Base-by-base conservation (phyloP, 2,797 vertebrate species). In the Danio aesculapii region DNA sequence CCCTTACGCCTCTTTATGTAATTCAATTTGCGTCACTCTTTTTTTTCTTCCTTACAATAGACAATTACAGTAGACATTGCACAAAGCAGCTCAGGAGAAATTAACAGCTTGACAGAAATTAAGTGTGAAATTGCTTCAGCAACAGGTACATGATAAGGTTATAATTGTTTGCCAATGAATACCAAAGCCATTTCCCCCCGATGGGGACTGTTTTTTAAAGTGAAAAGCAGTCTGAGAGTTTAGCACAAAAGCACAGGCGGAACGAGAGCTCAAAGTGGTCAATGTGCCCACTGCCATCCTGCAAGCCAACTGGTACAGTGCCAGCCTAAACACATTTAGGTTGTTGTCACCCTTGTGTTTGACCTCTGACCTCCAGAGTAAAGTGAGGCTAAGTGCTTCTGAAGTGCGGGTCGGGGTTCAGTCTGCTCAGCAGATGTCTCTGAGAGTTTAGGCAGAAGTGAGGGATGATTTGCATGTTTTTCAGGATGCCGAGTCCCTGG, bases 51-150 rank as follows among this genome's bases (percentile, higher is more conserved):
- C 55, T 47, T 59, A 61, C 79, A 75, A 78, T 58, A 84, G 74
- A 83, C 77, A 78, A 83, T 86, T 81, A 86, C 61, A 61, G 67
- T 21, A 77, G 63, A 83, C 77, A 50, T 67, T 55, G 74, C 50
- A 81, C 83, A 82, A 81, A 84, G 70, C 81, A 79, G 75, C 66
- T 73, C 44, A 55, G 67, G 70, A 78, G 55, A 84, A 83, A 81
- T 84, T 81, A 81, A 76, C 83, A 81, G 75, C 81, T 84, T 84
- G 81, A 84, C 75, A 81, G 71, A 70, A 86, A 83, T 84, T 86
- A 81, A 84, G 78, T 84, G 83, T 83, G 77, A 86, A 84, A 86
- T 83, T 84, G 74, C 71, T 77, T 76, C 71, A 57, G 83, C 75
- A 72, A 63, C 17, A 81, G 81, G 70, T 75, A 83, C 74, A 83